These are phyloP conservation scores for Sogatella furcifera DNA, from an alignment of 1,140 invertebrate species.

Conservation along the genomic window DNA sequence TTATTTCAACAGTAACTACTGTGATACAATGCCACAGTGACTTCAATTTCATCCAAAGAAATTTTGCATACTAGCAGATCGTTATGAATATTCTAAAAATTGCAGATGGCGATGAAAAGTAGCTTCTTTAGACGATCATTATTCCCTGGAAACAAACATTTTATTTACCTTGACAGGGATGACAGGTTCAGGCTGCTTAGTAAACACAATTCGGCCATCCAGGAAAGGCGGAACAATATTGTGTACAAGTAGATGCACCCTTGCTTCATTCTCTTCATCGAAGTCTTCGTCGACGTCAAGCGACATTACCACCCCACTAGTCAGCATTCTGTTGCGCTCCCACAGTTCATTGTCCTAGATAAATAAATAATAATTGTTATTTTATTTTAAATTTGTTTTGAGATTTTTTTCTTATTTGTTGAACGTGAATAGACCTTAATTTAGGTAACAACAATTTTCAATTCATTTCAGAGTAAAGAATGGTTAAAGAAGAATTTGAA, in stretches of 20 bases:
- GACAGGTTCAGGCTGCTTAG: constrained; percentile 96
- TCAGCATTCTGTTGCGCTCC: constrained; percentile 97
- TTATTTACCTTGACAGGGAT: constrained; percentile 60
- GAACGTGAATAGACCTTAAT: no score
- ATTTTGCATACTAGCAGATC: no score
- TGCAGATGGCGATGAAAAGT: neutral
- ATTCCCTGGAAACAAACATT: neutral
- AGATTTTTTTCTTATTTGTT: no score
- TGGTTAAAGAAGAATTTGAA: no score
- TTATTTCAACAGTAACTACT: no score
- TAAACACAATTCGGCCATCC: constrained; percentile 97
- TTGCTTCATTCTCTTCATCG: constrained; percentile 82
- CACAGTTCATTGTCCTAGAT: constrained; percentile 89
- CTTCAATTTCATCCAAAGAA: no score
- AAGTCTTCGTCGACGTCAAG: constrained; percentile 87
- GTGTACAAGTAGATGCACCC: constrained; percentile 93
- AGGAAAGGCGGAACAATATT: constrained; percentile 98
- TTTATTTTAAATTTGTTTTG: no score
- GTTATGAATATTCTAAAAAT: no score
- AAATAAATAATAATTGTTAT: no score
- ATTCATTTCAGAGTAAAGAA: no score
- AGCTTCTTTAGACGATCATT: neutral
- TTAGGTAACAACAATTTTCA: no score
- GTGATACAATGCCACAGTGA: no score
- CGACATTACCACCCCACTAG: constrained; percentile 86